Base-by-base conservation (phyloP, 2,797 vertebrate species). In the Lophotriccus pileatus region DNA sequence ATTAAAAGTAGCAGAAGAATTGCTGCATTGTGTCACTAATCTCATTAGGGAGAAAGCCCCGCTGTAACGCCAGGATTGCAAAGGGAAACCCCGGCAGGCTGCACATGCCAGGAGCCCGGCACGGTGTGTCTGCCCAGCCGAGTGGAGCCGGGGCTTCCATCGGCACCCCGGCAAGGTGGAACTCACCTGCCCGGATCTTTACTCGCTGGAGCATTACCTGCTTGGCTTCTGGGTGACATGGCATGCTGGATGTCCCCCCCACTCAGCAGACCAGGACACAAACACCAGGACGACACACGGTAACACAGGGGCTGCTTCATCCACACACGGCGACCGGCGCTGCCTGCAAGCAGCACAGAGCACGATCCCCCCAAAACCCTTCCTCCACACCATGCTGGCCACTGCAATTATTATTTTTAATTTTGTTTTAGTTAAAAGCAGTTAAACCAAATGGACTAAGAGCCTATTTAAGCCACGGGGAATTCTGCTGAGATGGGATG, bases 1-100 rank as follows among this genome's bases (percentile, higher is more conserved):
- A 83, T 89, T 87, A 96, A 69, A 92, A 89, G 87, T 67, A 74
- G 84, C 69, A 69, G 84, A 75, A 89, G 74, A 94, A 92, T 73
- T 20, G 3, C 58, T 1, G 73, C 86, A 86, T 69, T 89, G 80
- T 87, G 87, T 50, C 64, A 5, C 75, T 89, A 82, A 93, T 90
- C 95, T 89, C 90, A 73, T 94, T 90, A 93, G 27, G 60, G 92
- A 87, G 82, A 90, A 78, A 87, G 85, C 75, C 56, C 56, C 2
- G 60, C 70, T 63, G 67, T 4, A 88, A 58, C 4, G 3, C 72
- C 0, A 30, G 70, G 34, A 82, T n/a, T 27, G 70, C 44, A 52
- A 76, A 88, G 91, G 88, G 89, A 91, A 96, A 70, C 80, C 81
- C 87, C 46, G 0, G 70, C 82, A 81, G 1, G 18, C 74, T 5